Conservation (phyloP, 1,140 invertebrate genomes). For the Coptotermes formosanus region DNA sequence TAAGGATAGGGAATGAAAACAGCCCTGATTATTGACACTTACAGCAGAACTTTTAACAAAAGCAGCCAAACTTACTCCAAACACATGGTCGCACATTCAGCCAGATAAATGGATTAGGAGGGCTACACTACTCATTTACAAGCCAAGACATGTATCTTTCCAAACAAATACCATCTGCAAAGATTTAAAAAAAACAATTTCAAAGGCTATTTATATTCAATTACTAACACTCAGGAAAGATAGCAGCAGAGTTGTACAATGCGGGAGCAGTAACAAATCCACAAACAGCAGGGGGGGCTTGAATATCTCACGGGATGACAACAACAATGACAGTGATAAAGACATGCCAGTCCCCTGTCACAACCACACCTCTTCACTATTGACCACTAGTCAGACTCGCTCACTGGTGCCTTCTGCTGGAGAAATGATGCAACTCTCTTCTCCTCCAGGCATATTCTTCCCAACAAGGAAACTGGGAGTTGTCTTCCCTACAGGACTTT, state of each 20-base stretch:
- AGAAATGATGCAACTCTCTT: constrained; percentile 19
- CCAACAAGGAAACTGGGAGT: background rate
- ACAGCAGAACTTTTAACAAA: constrained; percentile 8
- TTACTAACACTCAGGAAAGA: background rate
- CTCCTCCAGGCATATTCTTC: background rate
- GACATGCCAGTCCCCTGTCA: constrained; percentile 31
- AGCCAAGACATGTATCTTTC: constrained; percentile 14
- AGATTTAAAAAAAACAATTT: background rate
- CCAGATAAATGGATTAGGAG: background rate
- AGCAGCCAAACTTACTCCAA: background rate
- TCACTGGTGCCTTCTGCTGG: constrained; percentile 38
- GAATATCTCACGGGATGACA: background rate
- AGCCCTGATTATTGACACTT: constrained; percentile 4
- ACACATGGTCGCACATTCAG: background rate
- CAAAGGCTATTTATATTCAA: background rate
- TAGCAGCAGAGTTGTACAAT: constrained; percentile 8
- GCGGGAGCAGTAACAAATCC: constrained; percentile 12
- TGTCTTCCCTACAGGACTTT: constrained; percentile 39
- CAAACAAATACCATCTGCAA: constrained; percentile 1
- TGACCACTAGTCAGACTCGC: constrained; percentile 50
- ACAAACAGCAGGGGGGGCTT: constrained; percentile 5
- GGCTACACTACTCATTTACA: background rate
- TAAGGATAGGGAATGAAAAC: background rate
- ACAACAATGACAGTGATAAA: background rate
- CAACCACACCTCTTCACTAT: constrained; percentile 46